These are phyloP conservation scores for Danio kyathit DNA, from an alignment of 2,797 vertebrate genomes.

Conservation along the genomic window DNA sequence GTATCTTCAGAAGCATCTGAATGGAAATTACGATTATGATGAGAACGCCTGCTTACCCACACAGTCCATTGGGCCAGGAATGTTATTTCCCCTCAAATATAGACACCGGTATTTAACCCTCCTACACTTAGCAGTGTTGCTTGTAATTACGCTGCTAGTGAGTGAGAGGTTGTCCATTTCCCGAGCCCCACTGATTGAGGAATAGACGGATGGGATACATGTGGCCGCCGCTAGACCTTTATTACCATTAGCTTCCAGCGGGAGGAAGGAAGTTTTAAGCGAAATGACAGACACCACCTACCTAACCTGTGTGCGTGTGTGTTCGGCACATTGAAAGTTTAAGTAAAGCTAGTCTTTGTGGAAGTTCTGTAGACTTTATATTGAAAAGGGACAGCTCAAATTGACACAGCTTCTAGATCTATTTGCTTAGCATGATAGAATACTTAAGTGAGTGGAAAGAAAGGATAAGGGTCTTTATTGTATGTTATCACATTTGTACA, in stretches of 20 bases:
- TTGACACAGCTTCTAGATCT: constrained; percentile 16
- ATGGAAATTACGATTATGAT: constrained; percentile 31
- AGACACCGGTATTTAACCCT: constrained; percentile 38
- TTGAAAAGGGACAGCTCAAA: constrained; percentile 12
- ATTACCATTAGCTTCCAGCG: constrained; percentile 17
- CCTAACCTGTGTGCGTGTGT: constrained; percentile 9
- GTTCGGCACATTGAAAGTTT: constrained; percentile 3
- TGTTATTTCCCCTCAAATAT: constrained; percentile 45
- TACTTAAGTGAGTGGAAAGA: constrained; percentile 21
- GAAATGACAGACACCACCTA: constrained; percentile 27
- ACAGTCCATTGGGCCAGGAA: not conserved
- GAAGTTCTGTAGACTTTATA: constrained; percentile 1
- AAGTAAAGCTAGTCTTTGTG: constrained; percentile 31
- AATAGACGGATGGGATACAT: constrained; percentile 32
- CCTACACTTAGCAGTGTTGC: constrained; percentile 22
- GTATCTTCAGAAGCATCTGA: constrained; percentile 31
- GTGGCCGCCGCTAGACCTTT: constrained; percentile 9
- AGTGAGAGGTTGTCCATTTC: constrained; percentile 44
- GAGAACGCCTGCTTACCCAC: constrained; percentile 37
- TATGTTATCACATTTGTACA: constrained; percentile 7
- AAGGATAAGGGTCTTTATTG: constrained; percentile 28
- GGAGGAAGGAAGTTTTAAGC: constrained; percentile 18
- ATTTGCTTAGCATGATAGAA: constrained; percentile 46
- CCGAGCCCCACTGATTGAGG: constrained; percentile 48
- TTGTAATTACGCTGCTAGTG: constrained; percentile 47